Base-by-base conservation (phyloP, 1,140 invertebrate species). In the Sarcophaga bullata region DNA sequence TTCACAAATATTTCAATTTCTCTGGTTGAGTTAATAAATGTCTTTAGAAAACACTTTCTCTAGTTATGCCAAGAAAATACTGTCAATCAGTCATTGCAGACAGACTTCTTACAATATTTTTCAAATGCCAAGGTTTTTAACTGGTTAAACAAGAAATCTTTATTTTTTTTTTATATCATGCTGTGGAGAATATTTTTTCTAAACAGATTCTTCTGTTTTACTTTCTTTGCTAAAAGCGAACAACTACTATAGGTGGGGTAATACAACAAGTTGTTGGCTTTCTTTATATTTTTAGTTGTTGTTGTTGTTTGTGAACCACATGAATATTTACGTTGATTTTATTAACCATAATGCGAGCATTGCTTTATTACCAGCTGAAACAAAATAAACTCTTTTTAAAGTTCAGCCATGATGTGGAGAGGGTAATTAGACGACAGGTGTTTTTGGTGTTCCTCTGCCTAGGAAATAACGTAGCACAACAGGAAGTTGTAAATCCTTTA, bases 401-500 rank as follows among this genome's bases (percentile, higher is more conserved):
- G 25, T 37, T 37, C 25, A 37, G 25, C 4, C 25, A 37, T 2
- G 25, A 37, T 37, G 25, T 37, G n/a, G 54, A 58, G 54, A 13
- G 15, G 3, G 54, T 58, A 58, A 58, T 58, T 58, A 58, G 54
- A 3, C 54, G 54, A n/a, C 54, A 58, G 54, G 54, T 58, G 54
- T 58, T n/a, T n/a, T 58, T 58, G 0, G 52, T 15, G n/a, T 58
- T 58, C 15, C 4, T 37, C 25, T 37, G 25, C 25, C 25, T 37
- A 37, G 25, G 25, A 37, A 37, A 37, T 37, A 37, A 4, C 25
- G 25, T 37, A 15, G 7, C 15, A 13, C 54, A 58, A 58, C 54
- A 58, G 54, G 54, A 58, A 58, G 54, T 58, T 58, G 54, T 58
- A 58, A 58, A 58, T 58, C 54, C 54, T 58, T 58, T 58, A 58